Evolutionary conservation across 2,113 vertebrate species (phyloP), one percentile per base, ranked within the genome.

Genomic region (Siphamia tubifer): DNA sequence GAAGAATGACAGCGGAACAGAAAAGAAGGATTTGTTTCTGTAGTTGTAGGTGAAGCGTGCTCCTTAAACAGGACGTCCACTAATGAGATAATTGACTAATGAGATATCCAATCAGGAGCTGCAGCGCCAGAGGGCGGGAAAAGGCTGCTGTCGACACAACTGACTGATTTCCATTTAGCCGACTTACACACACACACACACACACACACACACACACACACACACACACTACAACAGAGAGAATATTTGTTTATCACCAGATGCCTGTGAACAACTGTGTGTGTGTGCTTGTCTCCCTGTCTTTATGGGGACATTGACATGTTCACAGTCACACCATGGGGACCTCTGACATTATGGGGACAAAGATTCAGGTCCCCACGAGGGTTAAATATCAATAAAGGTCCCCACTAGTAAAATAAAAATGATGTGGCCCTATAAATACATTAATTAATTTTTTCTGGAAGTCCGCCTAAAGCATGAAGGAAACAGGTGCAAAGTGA

Each of bases 171-270:
- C 45, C 56, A 24, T 77, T 84, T 75, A 55, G 25, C 57, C 52
- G 21, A 52, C 27, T 21, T 30, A 43, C 44, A 35, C 25, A 74
- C 51, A 54, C 11, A 42, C 25, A 32, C 67, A 45, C n/a, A 27
- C 36, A 63, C 28, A 36, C 47, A 62, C 35, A 45, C 40, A 51
- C n/a, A 42, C 24, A 4, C 68, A 68, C 52, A 62, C 65, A 48
- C 61, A 68, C 74, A 69, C 44, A 54, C 62, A 27, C 36, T 10
- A 58, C 71, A 64, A 79, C 61, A 62, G 43, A 63, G 51, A 64
- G 71, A 72, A 68, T 83, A 82, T 86, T 90, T 89, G 77, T 68
- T 87, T 68, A 76, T 82, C 71, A 68, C 79, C 83, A 85, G 81
- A 83, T 87, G 82, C 63, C 63, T 68, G 64, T 72, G 45, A 52